A percentile compares a stretch with the other conserved stretches of the same genome.
These are phyloP conservation scores for Halichoerus grypus DNA, from an alignment of 2,113 vertebrate genomes.

Conservation along the genomic window DNA sequence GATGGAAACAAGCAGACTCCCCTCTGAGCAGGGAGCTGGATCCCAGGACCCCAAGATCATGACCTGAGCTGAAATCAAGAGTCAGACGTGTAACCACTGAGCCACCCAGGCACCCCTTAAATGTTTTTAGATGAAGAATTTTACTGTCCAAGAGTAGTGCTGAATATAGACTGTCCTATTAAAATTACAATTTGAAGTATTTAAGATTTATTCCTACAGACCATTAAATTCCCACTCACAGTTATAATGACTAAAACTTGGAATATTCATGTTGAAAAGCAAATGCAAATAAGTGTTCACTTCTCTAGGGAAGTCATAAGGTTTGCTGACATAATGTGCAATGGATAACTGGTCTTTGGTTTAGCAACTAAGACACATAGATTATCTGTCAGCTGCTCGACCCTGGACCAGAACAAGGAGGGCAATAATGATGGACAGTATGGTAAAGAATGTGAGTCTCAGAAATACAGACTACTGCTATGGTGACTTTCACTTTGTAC, in stretches of 20 bases:
- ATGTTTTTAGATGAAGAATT: conserved; percentile 78
- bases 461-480: background rate
- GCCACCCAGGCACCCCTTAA: conserved; percentile 8
- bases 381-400: conserved; percentile 85
- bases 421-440: background rate
- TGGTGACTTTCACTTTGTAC: background rate
- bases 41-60: background rate
- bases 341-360: conserved; percentile 74
- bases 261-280: conserved; percentile 65
- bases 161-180: conserved; percentile 72
- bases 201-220: conserved; percentile 84
- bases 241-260: conserved; percentile 70
- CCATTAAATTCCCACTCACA: conserved; percentile 64
- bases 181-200: conserved; percentile 80
- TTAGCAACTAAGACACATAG: conserved; percentile 77
- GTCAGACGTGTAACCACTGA: background rate
- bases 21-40: background rate
- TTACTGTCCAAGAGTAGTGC: conserved; percentile 70
- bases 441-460: background rate
- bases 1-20: background rate
- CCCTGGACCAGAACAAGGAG: conserved; percentile 11
- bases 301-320: conserved; percentile 75
- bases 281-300: conserved; percentile 78
- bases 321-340: conserved; percentile 57
- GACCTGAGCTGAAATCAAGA: background rate